Base-by-base conservation (phyloP, 2,888 invertebrate species). In the Automeris io region DNA sequence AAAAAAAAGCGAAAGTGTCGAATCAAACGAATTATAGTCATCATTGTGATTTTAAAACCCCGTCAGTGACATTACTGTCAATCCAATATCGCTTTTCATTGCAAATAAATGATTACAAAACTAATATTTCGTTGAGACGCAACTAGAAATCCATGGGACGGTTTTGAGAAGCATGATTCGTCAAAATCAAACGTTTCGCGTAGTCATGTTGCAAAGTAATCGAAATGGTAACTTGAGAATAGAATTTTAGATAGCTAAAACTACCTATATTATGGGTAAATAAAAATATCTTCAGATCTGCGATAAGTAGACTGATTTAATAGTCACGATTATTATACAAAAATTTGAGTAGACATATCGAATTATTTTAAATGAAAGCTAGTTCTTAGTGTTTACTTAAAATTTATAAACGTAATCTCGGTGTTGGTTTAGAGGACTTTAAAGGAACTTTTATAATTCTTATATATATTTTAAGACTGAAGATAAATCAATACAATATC, bases 21-120 rank as follows among this genome's bases (percentile, higher is more conserved):
- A 61, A 51, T 64, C 50, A 56, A 57, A 64, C 61, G 54, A 54
- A 60, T 62, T 64, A 59, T 62, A 68, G 54, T 52, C 52, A 49
- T 62, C 68, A 69, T 63, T 50, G 50, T 55, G 60, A 65, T 64
- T 70, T 62, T 56, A 59, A 67, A 69, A 59, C 55, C 53, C 51
- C 53, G 47, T 57, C 57, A 63, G 61, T 72, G 76, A 77, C 73
- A 66, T 56, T 51, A 45, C 57, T 54, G 64, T 67, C 70, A 61
- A 59, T 69, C 60, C 58, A 57, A 68, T 70, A 67, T 68, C 61
- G 64, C 64, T 61, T 70, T 72, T 73, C 67, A 72, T 64, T 59
- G 56, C 57, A 64, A 66, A 62, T 58, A 57, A 54, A 42, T 47
- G 51, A 43, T 57, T 48, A 67, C 66, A 19, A 39, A 9, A 18